Evolutionary conservation across 2,113 vertebrate genomes (phyloP).

Genomic region (Glareola pratincola): DNA sequence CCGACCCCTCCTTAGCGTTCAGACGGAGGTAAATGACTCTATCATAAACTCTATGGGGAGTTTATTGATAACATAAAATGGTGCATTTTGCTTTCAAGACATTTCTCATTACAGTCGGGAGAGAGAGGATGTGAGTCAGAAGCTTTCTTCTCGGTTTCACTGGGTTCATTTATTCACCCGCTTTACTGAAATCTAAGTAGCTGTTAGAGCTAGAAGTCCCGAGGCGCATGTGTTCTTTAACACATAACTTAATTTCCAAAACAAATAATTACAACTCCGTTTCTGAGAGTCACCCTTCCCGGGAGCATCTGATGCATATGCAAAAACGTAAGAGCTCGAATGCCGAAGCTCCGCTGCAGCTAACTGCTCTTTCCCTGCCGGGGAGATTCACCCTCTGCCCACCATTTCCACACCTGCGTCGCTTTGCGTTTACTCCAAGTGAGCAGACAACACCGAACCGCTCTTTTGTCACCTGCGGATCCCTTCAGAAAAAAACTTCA

Average conservation of each 20-base stretch:
- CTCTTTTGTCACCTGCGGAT: neutral
- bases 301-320: conserved; percentile 23
- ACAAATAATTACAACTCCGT: conserved; percentile 49
- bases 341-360: neutral
- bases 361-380: neutral
- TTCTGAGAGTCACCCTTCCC: conserved; percentile 32
- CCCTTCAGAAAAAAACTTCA: neutral
- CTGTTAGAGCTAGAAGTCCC: conserved; percentile 35
- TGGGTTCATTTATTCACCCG: conserved; percentile 32
- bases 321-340: neutral
- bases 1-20: neutral
- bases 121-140: conserved; percentile 40
- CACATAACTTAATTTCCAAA: conserved; percentile 58
- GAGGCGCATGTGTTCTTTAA: conserved; percentile 7
- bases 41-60: neutral
- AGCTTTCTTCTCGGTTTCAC: conserved; percentile 3
- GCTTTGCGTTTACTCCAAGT: neutral
- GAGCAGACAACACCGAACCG: neutral
- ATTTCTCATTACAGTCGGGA: conserved; percentile 4
- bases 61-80: conserved; percentile 13
- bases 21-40: neutral
- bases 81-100: conserved; percentile 23
- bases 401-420: neutral
- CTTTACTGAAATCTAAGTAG: conserved; percentile 63
- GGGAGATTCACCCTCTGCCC: neutral